Percentiles rank a stretch among this genome's conserved stretches.
Conservation (phyloP, 2,113 vertebrate genomes). For the Rafetus swinhoei region DNA sequence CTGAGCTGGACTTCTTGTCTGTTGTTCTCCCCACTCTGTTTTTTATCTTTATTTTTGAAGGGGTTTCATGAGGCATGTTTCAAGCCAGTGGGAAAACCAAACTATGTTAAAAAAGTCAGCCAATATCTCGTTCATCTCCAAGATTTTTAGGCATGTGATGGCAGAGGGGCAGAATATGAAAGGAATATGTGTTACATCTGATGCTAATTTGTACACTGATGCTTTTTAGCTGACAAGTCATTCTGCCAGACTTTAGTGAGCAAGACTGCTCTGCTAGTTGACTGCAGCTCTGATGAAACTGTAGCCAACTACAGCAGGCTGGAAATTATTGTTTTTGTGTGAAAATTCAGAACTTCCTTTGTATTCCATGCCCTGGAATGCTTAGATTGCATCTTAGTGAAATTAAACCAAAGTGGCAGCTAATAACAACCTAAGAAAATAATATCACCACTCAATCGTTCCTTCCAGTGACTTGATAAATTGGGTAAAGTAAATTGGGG, state of each 20-base stretch:
- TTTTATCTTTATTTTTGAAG: neutral
- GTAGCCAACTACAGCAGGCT: neutral
- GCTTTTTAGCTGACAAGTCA: slow-evolving; percentile 39
- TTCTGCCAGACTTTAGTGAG: slow-evolving; percentile 9
- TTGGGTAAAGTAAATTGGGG: slow-evolving; percentile 46
- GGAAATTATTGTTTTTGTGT: neutral
- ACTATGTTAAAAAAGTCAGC: neutral
- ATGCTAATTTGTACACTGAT: neutral
- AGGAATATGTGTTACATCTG: neutral
- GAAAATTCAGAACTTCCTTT: neutral
- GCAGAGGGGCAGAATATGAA: neutral
- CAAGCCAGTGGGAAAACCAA: neutral
- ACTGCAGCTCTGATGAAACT: neutral
- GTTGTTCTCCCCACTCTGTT: neutral
- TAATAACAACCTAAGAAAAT: slow-evolving; percentile 31
- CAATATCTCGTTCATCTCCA: neutral
- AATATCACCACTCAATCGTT: neutral
- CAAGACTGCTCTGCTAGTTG: neutral
- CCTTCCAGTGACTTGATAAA: slow-evolving; percentile 38
- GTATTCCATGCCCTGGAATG: neutral
- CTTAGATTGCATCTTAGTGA: neutral
- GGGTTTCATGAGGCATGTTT: neutral
- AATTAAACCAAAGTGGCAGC: slow-evolving; percentile 36
- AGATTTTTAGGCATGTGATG: neutral
- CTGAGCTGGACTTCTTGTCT: neutral